phyloP scores from a whole-genome alignment of 2,888 invertebrate genomes.

The Nycteola revayana region DNA sequence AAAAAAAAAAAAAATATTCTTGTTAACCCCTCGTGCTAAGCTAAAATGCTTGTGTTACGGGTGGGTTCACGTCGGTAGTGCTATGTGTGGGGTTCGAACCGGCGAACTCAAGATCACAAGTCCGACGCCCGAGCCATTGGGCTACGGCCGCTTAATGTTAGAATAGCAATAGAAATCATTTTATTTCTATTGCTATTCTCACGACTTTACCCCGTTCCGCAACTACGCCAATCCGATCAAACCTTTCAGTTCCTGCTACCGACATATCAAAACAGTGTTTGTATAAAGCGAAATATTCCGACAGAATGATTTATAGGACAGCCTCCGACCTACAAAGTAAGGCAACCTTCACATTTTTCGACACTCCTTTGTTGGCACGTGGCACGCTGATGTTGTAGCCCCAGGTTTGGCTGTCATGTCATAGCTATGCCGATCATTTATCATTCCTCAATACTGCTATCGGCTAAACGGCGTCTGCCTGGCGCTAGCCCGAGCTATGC shows the following conservation, averaged over 20 bases:
- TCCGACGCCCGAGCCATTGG: too few relatives aligned
- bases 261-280: conserved; percentile 46
- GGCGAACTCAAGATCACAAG: too few relatives aligned
- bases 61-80: too few relatives aligned
- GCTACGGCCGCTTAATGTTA: too few relatives aligned
- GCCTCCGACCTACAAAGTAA: conserved; percentile 78
- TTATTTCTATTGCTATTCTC: too few relatives aligned
- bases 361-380: conserved; percentile 77
- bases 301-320: conserved; percentile 75
- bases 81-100: too few relatives aligned
- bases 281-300: conserved; percentile 64
- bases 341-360: conserved; percentile 78
- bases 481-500: conserved; percentile 60
- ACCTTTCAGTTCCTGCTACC: conserved; percentile 33
- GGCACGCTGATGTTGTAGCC: conserved; percentile 61
- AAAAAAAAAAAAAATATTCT: too few relatives aligned
- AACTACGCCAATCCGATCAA: conserved; percentile 26
- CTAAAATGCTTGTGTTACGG: too few relatives aligned
- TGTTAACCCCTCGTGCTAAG: too few relatives aligned
- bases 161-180: too few relatives aligned
- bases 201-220: conserved; percentile 23
- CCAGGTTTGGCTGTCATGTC: conserved; percentile 78
- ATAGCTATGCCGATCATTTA: conserved; percentile 69
- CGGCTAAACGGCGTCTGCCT: conserved; percentile 66
- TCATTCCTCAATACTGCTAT: conserved; percentile 77